Base-by-base conservation (phyloP, 2,113 vertebrate genomes). In the Aplodontia rufa region DNA sequence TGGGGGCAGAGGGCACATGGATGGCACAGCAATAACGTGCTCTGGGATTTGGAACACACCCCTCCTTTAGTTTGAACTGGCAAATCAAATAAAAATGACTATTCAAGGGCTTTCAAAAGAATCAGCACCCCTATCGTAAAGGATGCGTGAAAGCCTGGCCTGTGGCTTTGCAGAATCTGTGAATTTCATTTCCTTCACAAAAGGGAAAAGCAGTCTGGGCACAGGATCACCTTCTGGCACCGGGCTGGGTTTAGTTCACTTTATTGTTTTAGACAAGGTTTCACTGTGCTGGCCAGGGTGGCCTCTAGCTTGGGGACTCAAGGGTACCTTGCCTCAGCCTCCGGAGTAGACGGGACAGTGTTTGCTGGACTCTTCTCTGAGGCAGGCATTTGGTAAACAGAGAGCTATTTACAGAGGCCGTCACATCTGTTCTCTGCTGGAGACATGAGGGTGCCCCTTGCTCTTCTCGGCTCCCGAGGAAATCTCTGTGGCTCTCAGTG, bases 391-490 rank as follows among this genome's bases (percentile, higher is more conserved):
- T 51, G n/a, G 30, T 30, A n/a, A 24, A 51, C 10, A 55, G 45
- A 47, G 30, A 7, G 60, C 30, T 1, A 0, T 58, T 32, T 5
- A n/a, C 0, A 1, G 62, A 49, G 40, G 45, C 11, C 0, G 3
- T 0, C 24, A 4, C 0, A 2, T 3, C 35, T 22, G 20, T 22
- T 66, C 30, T 24, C 37, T 22, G 14, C 45, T 20, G 55, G 6
- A 51, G 68, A 30, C 64, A 12, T 0, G 6, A 0, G 5, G 22
- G n/a, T 26, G 58, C 11, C 32, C 14, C 19, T 0, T 0, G 60
- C 11, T 53, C 20, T 1, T 40, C 40, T 22, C 42, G 5, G 17
- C 20, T 47, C 47, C 19, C 0, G 3, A 42, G n/a, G 12, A 35
- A 12, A 17, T 24, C 14, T 6, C 37, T 12, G 22, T 0, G 24